Base-by-base conservation (phyloP, 2,888 invertebrate genomes). In the Hecatera dysodea region DNA sequence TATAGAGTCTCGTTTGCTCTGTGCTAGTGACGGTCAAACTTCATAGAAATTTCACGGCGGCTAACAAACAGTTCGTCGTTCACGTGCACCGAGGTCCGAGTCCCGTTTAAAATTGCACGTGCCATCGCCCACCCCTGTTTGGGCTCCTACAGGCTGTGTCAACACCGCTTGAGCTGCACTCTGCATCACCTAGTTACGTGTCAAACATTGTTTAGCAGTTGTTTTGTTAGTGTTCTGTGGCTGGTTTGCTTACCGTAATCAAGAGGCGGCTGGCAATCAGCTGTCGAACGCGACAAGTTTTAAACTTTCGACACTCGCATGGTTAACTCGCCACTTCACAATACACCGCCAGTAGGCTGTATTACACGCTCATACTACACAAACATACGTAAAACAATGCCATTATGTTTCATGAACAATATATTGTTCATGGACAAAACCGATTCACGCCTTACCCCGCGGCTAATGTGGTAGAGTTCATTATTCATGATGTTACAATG, bases 71-170 rank as follows among this genome's bases (percentile, higher is more conserved):
- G 72, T 75, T 69, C 56, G 56, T 57, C 72, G 68, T 67, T 55
- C 65, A 72, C 87, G 83, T 81, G 75, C 67, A 86, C 83, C 82
- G 88, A 67, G 76, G 71, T 89, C 89, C 89, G 88, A 89, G 88
- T 89, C 87, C 87, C 90, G 90, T 92, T 94, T 94, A 94, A 94
- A 93, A 93, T 94, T 94, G 91, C 93, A 93, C 90, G 90, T 90
- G 72, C 90, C 90, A 89, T 90, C 90, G 90, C 90, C 87, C 89
- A 85, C 85, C 87, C 83, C 83, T 90, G 91, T 90, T 91, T 90
- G 87, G 89, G 88, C 80, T 87, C 86, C 87, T 85, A 84, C 87
- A 86, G 86, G 82, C 88, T 90, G 85, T 91, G 92, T 92, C 92
- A 92, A 95, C 94, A 94, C 76, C 86, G 89, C 88, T 85, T 89